phyloP scores from a whole-genome alignment of 2,888 invertebrate species.

The Ormyrus labotus region DNA sequence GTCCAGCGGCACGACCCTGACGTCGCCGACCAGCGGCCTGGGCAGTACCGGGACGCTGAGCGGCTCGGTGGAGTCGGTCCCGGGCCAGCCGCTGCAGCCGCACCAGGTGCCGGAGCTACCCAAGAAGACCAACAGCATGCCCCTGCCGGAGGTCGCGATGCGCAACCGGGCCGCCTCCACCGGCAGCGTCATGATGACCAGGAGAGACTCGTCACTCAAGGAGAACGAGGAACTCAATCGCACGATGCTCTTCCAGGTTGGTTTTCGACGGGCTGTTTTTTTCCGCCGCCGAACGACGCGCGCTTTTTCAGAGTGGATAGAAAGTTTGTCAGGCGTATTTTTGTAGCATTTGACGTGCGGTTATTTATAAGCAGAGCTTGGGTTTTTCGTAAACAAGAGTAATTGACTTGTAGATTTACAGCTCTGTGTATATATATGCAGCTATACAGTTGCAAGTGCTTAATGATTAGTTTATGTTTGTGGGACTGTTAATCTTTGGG shows the following conservation, averaged over 20 bases:
- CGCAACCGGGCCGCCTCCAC: slow-evolving; percentile 76
- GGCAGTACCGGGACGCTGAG: slow-evolving; percentile 63
- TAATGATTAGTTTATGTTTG: too few relatives aligned
- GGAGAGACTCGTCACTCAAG: slow-evolving; percentile 68
- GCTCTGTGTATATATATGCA: too few relatives aligned
- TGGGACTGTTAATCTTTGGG: too few relatives aligned
- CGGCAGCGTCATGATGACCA: slow-evolving; percentile 72
- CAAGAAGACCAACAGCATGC: slow-evolving; percentile 64
- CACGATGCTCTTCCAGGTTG: slow-evolving; percentile 93
- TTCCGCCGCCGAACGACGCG: too few relatives aligned
- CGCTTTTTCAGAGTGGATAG: too few relatives aligned
- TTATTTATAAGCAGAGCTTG: too few relatives aligned
- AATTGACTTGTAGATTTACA: too few relatives aligned
- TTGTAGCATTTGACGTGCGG: too few relatives aligned
- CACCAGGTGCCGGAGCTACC: background rate
- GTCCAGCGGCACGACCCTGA: slow-evolving; percentile 70
- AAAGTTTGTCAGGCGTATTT: too few relatives aligned
- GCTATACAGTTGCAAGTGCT: too few relatives aligned
- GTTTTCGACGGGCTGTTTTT: background rate
- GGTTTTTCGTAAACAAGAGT: too few relatives aligned
- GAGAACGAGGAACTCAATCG: slow-evolving; percentile 83
- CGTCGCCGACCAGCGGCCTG: slow-evolving; percentile 64
- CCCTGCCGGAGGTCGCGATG: slow-evolving; percentile 70
- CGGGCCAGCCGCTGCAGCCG: slow-evolving; percentile 44
- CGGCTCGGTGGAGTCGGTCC: slow-evolving; percentile 70